Evolutionary conservation across 2,113 vertebrate genomes (phyloP), one percentile per base, ranked within the genome.

Genomic region (Paedocypris sp.): DNA sequence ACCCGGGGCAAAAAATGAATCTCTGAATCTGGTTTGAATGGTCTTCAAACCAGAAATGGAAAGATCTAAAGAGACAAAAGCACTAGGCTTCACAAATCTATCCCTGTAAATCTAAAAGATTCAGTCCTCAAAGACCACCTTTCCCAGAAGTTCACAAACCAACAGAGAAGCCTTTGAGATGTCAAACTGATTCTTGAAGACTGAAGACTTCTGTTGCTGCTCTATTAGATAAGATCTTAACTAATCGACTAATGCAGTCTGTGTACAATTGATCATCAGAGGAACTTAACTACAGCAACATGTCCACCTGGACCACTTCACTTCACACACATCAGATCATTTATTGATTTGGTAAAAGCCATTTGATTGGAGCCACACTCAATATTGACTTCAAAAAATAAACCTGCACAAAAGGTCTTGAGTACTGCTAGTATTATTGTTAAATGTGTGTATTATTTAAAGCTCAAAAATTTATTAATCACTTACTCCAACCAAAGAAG

Each of bases 401-500:
- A n/a, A n/a, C n/a, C n/a, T n/a, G n/a, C n/a, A n/a, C n/a, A n/a
- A n/a, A n/a, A n/a, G n/a, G n/a, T n/a, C n/a, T n/a, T n/a, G n/a
- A n/a, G n/a, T n/a, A n/a, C n/a, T n/a, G n/a, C n/a, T n/a, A n/a
- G n/a, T n/a, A n/a, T n/a, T n/a, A n/a, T n/a, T n/a, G n/a, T n/a
- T n/a, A n/a, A n/a, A n/a, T n/a, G n/a, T n/a, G n/a, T n/a, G n/a
- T n/a, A n/a, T n/a, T n/a, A n/a, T n/a, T n/a, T n/a, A n/a, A n/a
- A n/a, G n/a, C n/a, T n/a, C 22, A 22, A 23, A 45, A 36, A 49
- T 19, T 12, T 47, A 36, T 38, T 2, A 20, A 6, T 2, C 64
- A 91, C 92, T 96, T 82, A 97, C 94, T 97, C 94, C 94, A 97
- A 70, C 94, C 94, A 67, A 98, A 97, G 85, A 97, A 94, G 13